phyloP scores from a whole-genome alignment of 2,113 vertebrate genomes.

The Grammomys surdaster region DNA sequence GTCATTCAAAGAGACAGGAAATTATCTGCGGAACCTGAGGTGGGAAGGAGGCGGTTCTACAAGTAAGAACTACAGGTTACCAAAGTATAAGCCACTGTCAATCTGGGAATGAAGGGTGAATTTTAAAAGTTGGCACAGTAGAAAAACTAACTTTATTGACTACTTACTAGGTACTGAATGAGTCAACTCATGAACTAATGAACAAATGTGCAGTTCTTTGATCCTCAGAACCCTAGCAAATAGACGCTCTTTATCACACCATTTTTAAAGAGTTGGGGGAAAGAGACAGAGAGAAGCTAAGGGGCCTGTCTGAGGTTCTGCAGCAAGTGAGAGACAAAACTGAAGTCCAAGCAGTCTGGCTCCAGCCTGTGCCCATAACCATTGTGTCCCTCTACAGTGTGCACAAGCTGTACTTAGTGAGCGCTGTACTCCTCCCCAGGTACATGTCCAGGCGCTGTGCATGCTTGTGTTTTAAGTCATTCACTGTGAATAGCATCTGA shows the following conservation, averaged over 20 bases:
- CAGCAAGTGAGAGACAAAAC: not conserved
- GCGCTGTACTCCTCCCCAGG: not conserved
- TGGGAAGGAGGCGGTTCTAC: not conserved
- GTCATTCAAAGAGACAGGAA: not conserved
- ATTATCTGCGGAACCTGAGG: not conserved
- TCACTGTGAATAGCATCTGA: not conserved
- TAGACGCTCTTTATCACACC: not conserved
- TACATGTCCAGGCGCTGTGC: not conserved
- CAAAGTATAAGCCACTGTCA: not conserved
- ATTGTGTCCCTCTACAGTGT: not conserved
- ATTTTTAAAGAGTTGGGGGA: not conserved
- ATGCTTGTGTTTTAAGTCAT: not conserved
- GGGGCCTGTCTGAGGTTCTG: not conserved
- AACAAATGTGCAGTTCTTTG: not conserved
- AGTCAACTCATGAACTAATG: not conserved
- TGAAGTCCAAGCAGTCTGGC: not conserved
- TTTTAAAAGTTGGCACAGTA: not conserved
- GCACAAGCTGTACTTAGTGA: not conserved
- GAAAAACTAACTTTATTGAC: constrained; percentile 19
- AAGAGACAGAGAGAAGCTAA: not conserved
- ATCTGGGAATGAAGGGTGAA: not conserved
- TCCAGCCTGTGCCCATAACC: not conserved
- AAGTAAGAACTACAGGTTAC: not conserved
- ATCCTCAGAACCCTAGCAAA: not conserved
- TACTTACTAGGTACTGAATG: not conserved